These are phyloP conservation scores for Sitta carolinensis DNA, from an alignment of 2,797 vertebrate species.

Conservation along the genomic window DNA sequence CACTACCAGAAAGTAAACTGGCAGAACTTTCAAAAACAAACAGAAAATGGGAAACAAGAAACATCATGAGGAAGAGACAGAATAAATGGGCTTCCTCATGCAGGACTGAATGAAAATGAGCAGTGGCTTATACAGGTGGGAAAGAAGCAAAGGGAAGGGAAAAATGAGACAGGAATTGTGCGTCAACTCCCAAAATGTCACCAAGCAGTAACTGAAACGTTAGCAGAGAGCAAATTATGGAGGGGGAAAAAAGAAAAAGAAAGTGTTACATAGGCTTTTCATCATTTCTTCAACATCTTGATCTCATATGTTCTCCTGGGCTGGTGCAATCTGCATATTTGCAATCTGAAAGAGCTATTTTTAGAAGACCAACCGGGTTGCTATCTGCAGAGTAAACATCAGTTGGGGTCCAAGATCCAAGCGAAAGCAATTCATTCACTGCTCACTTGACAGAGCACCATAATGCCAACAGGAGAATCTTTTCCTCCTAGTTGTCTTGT, in stretches of 20 bases:
- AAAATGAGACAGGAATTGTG: neutral
- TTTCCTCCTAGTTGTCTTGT: neutral
- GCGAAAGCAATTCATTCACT: neutral
- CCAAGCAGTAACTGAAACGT: neutral
- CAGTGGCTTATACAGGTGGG: neutral
- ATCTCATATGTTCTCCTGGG: neutral
- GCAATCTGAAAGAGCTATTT: conserved; percentile 12
- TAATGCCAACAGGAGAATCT: neutral
- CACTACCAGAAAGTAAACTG: neutral
- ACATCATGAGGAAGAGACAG: neutral
- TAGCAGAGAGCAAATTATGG: neutral
- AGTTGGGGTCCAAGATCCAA: neutral
- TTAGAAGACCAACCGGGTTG: neutral
- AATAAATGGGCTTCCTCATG: neutral
- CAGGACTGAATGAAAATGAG: neutral
- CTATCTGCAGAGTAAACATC: conserved; percentile 22
- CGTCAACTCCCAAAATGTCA: neutral
- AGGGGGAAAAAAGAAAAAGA: neutral
- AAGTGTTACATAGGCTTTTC: neutral
- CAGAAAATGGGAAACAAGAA: neutral
- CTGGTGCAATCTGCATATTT: conserved; percentile 6
- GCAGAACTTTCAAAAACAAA: neutral
- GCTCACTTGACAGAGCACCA: neutral
- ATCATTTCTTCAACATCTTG: neutral
- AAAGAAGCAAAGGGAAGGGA: neutral